Evolutionary conservation across 2,888 invertebrate genomes (phyloP).

Genomic region (Latrodectus elegans): DNA sequence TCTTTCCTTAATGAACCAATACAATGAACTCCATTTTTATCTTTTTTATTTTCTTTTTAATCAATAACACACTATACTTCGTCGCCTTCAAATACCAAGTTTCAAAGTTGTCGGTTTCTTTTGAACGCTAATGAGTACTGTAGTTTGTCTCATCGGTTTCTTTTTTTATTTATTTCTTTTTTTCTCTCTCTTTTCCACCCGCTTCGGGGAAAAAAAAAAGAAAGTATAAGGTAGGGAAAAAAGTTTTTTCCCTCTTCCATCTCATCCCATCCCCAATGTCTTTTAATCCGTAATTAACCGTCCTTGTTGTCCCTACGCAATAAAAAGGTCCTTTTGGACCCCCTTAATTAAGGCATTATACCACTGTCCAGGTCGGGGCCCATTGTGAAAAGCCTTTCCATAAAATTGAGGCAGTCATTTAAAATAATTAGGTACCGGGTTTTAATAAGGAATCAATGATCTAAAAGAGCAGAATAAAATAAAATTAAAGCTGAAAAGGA

Average conservation of each 20-base stretch:
- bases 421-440: constrained; percentile 68
- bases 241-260: constrained; percentile 29
- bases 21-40: not conserved
- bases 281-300: constrained; percentile 68
- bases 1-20: constrained; percentile 3
- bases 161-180: constrained; percentile 19
- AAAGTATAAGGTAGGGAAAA: constrained; percentile 14
- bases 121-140: constrained; percentile 60
- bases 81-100: constrained; percentile 40
- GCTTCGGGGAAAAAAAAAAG: constrained; percentile 34
- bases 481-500: constrained; percentile 51
- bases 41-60: not conserved
- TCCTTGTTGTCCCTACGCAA: constrained; percentile 57
- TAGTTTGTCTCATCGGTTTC: constrained; percentile 29
- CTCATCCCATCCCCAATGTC: constrained; percentile 21
- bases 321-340: constrained; percentile 56
- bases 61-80: constrained; percentile 41
- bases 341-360: constrained; percentile 67
- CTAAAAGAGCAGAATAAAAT: constrained; percentile 46
- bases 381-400: constrained; percentile 33
- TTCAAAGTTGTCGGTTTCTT: constrained; percentile 51
- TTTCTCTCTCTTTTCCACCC: not conserved
- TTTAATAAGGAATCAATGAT: constrained; percentile 69
- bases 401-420: constrained; percentile 67
- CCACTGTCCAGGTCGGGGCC: constrained; percentile 36